Evolutionary conservation across 1,140 invertebrate genomes (phyloP), one percentile per base, ranked within the genome.

Genomic region (Nylanderia fulva): DNA sequence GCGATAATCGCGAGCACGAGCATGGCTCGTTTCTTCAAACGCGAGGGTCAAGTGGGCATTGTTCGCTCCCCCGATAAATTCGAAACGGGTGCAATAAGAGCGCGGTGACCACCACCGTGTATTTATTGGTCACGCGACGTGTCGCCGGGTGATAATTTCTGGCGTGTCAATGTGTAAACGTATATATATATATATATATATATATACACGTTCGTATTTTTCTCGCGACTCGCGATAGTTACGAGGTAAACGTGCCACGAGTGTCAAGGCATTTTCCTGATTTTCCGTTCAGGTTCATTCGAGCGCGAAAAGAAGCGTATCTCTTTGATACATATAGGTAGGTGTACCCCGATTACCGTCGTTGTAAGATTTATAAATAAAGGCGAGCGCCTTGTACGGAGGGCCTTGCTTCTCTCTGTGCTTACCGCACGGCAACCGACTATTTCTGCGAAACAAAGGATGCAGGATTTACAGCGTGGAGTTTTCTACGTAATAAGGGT

Each of bases 141-240:
- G 64, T 80, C 48, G 24, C 52, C 36, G 6, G 15, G 45, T 21
- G 29, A 79, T 80, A 80, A 80, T 80, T 80, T 42, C 33, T 42
- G 18, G 6, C n/a, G 15, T 24, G 52, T 42, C 64, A 48, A 80
- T 80, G 52, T 56, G 52, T 29, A 71, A 71, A 60, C 39, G 18
- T 21, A 42, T n/a, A n/a, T n/a, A n/a, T n/a, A n/a, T n/a, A n/a
- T n/a, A n/a, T n/a, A n/a, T n/a, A n/a, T n/a, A n/a, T n/a, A n/a
- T n/a, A n/a, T n/a, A n/a, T n/a, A 79, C 13, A 54, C 75, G n/a
- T 58, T 74, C 42, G 76, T 80, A 80, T 80, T 80, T 69, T 42
- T 71, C 77, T 33, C 77, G 77, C 76, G 36, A 15, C 42, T 33
- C 36, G 52, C 24, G 11, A 13, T 69, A 69, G 48, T 80, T 80